Evolutionary conservation across 2,113 vertebrate genomes (phyloP).

Genomic region (Petrocephalus zakoni): DNA sequence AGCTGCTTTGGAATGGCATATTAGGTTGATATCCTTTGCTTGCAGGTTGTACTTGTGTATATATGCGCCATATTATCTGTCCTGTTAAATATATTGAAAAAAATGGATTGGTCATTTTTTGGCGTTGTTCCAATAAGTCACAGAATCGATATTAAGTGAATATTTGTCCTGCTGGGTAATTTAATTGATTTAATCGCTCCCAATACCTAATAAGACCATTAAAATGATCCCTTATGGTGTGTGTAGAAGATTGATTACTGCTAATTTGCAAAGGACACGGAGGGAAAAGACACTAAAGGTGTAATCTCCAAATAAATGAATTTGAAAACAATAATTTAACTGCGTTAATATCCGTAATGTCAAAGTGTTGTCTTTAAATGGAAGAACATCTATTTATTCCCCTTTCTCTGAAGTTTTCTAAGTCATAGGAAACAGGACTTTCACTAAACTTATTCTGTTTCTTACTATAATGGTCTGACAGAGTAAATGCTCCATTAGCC

Average conservation of each 20-base stretch:
- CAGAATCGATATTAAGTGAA: not conserved
- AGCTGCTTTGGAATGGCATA: not conserved
- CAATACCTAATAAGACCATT: constrained; percentile 14
- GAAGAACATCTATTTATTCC: not conserved
- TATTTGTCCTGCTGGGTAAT: not conserved
- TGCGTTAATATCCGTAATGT: not conserved
- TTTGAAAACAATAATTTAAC: not conserved
- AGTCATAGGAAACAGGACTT: not conserved
- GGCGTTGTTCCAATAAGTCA: not conserved
- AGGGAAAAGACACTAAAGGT: not conserved
- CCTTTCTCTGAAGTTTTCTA: not conserved
- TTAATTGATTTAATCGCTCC: constrained; percentile 15
- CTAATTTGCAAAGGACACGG: not conserved
- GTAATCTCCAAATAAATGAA: not conserved
- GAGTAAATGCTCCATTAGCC: not conserved
- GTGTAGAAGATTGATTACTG: not conserved
- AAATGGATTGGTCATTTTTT: not conserved
- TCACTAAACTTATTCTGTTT: not conserved
- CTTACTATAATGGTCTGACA: not conserved
- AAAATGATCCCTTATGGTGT: not conserved
- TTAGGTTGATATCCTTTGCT: not conserved
- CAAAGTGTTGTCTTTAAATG: not conserved
- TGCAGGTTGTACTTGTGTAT: not conserved
- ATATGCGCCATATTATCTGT: not conserved
- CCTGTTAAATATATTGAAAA: not conserved